Percentiles rank a stretch among this genome's conserved stretches.
Evolutionary conservation across 2,113 vertebrate species (phyloP).

Genomic region (Pitta sordida): DNA sequence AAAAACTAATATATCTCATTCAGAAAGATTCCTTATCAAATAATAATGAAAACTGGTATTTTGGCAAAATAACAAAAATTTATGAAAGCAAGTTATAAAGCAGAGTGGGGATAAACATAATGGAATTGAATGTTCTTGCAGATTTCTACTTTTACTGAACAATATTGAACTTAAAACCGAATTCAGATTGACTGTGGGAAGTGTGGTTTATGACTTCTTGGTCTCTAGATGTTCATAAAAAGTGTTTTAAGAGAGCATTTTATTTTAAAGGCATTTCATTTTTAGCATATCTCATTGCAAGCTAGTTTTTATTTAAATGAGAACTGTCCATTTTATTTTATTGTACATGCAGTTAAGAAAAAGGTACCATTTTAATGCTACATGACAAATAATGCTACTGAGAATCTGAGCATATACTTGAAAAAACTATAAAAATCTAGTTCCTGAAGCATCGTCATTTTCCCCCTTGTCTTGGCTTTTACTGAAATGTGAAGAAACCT

Average conservation of each 20-base stretch:
- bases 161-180: conserved; percentile 29
- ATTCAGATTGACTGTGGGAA: conserved; percentile 31
- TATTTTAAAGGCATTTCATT: conserved; percentile 37
- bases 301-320: neutral
- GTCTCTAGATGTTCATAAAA: conserved; percentile 63
- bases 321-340: conserved; percentile 20
- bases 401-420: neutral
- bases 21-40: neutral
- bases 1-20: neutral
- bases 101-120: neutral
- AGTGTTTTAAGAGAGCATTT: conserved; percentile 37
- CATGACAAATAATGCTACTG: neutral
- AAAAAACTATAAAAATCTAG: neutral
- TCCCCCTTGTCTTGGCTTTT: neutral
- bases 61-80: conserved; percentile 40
- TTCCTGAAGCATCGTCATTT: neutral
- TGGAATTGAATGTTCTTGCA: conserved; percentile 24
- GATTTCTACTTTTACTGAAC: neutral
- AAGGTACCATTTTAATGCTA: neutral
- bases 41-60: neutral
- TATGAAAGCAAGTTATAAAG: neutral
- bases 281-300: neutral
- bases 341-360: neutral
- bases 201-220: conserved; percentile 45
- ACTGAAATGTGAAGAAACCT: neutral